A percentile compares a stretch with the other conserved stretches of the same genome.
phyloP scores from a whole-genome alignment of 1,140 invertebrate species.

The Drosophila sucinea region DNA sequence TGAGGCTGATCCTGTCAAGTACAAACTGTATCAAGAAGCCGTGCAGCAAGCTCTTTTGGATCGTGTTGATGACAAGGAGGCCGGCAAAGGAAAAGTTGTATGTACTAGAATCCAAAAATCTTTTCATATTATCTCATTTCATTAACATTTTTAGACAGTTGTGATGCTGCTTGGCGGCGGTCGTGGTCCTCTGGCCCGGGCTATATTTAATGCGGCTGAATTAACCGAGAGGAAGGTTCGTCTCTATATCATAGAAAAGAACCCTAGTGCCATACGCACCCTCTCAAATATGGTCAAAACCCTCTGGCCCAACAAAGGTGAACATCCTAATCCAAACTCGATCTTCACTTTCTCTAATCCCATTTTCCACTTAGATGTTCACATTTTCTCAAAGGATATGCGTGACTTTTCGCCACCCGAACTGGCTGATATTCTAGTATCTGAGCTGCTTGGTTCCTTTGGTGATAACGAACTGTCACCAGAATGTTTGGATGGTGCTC shows the following conservation, averaged over 20 bases:
- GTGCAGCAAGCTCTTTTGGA: constrained; percentile 89
- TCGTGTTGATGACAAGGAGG: constrained; percentile 77
- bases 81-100: constrained; percentile 69
- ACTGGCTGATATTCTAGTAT: constrained; percentile 97
- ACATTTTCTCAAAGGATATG: constrained; percentile 95
- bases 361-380: constrained; percentile 83
- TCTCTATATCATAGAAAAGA: constrained; percentile 99
- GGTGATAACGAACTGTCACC: constrained; percentile 99
- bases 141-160: constrained; percentile 83
- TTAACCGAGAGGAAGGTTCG: constrained; percentile 84
- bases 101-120: not conserved
- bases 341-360: not conserved
- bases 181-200: constrained; percentile 95
- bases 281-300: constrained; percentile 91
- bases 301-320: constrained; percentile 90
- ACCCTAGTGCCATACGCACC: constrained; percentile 97
- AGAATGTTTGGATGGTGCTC: constrained; percentile 98
- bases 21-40: constrained; percentile 95
- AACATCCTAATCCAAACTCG: not conserved
- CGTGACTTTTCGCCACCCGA: constrained; percentile 91
- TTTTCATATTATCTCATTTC: not conserved
- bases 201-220: constrained; percentile 91
- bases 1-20: constrained; percentile 99
- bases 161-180: constrained; percentile 98
- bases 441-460: constrained; percentile 98